A percentile compares a stretch with the other conserved stretches of the same genome.
phyloP scores from a whole-genome alignment of 2,888 invertebrate genomes.

The Harpalus rubripes region DNA sequence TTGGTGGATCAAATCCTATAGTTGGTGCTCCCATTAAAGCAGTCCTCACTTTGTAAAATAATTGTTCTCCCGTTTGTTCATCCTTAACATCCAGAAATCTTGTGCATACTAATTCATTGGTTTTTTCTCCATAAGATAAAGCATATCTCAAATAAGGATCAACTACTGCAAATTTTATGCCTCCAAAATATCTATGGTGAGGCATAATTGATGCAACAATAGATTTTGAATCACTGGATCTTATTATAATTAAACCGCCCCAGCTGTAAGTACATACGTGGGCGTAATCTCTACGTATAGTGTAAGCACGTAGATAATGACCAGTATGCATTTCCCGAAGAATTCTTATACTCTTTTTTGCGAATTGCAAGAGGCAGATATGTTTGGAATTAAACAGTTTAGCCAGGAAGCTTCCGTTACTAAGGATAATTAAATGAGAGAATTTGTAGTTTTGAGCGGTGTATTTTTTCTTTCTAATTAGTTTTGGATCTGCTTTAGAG shows the following conservation, averaged over 20 bases:
- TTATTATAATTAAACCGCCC: constrained; percentile 77
- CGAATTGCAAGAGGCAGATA: constrained; percentile 18
- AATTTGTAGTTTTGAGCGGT: constrained; percentile 8
- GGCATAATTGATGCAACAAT: constrained; percentile 72
- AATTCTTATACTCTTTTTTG: constrained; percentile 46
- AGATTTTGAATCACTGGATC: constrained; percentile 71
- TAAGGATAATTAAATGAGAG: constrained; percentile 4
- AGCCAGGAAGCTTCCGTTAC: constrained; percentile 9
- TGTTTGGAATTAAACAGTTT: constrained; percentile 19
- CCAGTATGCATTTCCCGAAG: constrained; percentile 72
- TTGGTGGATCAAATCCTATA: constrained; percentile 73
- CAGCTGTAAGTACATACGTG: constrained; percentile 75
- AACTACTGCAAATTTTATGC: constrained; percentile 78
- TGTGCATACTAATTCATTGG: constrained; percentile 74
- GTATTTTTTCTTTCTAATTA: constrained; percentile 58
- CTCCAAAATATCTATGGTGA: constrained; percentile 77
- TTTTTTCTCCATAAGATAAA: constrained; percentile 76
- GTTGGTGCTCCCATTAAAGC: constrained; percentile 69
- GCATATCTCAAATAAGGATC: constrained; percentile 76
- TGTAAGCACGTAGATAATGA: constrained; percentile 76
- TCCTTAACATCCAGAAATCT: constrained; percentile 70
- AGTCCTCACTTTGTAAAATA: background rate
- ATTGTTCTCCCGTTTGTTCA: constrained; percentile 68
- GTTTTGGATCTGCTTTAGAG: constrained; percentile 14
- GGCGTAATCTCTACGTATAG: constrained; percentile 72